phyloP scores from a whole-genome alignment of 1,140 invertebrate species.

The Dufourea novaeangliae region DNA sequence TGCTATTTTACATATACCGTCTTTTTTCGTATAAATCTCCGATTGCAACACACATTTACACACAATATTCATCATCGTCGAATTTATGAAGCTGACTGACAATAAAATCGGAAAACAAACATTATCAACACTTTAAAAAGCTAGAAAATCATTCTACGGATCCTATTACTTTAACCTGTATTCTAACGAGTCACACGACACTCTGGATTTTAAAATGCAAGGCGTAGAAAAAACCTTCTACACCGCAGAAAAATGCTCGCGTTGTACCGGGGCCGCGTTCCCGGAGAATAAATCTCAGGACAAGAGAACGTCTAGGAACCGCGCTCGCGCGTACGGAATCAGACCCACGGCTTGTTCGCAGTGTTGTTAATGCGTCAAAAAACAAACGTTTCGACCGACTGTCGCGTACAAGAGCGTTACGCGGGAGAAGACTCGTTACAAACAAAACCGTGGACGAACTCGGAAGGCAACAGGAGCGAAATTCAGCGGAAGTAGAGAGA shows the following conservation, averaged over 20 bases:
- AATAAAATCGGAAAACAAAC: too few species aligned
- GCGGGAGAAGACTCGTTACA: background rate
- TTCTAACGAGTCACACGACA: background rate
- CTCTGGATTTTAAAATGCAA: background rate
- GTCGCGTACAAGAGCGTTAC: background rate
- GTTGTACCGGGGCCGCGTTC: background rate
- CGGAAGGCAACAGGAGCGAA: too few species aligned
- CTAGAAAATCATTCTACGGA: too few species aligned
- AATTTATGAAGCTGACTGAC: too few species aligned
- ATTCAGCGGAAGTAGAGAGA: background rate
- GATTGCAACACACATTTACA: background rate
- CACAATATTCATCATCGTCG: too few species aligned
- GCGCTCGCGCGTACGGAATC: background rate
- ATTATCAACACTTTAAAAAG: too few species aligned
- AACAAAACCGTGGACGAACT: background rate
- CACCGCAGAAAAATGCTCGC: conserved; percentile 3
- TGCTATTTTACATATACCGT: too few species aligned
- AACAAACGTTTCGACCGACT: background rate
- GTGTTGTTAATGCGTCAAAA: conserved; percentile 4
- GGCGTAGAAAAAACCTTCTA: background rate
- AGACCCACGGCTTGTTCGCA: background rate
- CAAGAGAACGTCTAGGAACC: background rate
- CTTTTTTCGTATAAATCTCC: too few species aligned
- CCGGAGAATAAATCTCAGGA: background rate
- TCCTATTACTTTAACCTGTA: too few species aligned